Conservation (phyloP, 2,797 vertebrate species). For the Telmatherina bonti region DNA sequence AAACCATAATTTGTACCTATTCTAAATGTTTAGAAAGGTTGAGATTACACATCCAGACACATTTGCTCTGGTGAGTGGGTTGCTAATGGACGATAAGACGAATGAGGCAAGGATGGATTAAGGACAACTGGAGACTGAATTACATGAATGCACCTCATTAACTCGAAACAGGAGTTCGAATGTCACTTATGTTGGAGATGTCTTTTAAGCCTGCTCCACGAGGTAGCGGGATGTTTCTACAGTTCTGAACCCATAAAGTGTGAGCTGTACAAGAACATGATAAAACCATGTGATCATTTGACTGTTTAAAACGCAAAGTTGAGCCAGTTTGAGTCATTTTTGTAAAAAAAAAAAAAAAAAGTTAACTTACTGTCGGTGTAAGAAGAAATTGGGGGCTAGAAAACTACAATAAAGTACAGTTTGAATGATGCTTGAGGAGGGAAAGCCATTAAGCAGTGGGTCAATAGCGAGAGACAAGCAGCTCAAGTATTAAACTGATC, state of each 20-base stretch:
- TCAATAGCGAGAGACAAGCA: conserved; percentile 72
- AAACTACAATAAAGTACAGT: conserved; percentile 60
- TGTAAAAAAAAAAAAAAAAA: not conserved
- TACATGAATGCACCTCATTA: not conserved
- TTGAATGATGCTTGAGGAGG: conserved; percentile 60
- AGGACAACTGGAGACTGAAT: not conserved
- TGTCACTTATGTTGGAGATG: not conserved
- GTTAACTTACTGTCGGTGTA: conserved; percentile 33
- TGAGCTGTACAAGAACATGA: not conserved
- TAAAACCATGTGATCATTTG: not conserved
- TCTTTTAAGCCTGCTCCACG: not conserved
- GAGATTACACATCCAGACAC: not conserved
- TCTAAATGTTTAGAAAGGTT: not conserved
- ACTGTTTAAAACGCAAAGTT: not conserved
- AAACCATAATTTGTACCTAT: not conserved
- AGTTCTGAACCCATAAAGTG: not conserved
- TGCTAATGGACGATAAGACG: not conserved
- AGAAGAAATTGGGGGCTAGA: conserved; percentile 25
- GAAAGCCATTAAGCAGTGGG: conserved; percentile 64
- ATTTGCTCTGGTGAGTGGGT: not conserved
- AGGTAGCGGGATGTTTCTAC: not conserved
- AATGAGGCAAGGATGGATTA: not conserved
- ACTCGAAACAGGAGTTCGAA: not conserved
- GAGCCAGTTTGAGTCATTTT: accelerated
- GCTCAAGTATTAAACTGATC: conserved; percentile 70